These are phyloP conservation scores for Pinna nobilis DNA, from an alignment of 1,140 invertebrate species.

Conservation along the genomic window DNA sequence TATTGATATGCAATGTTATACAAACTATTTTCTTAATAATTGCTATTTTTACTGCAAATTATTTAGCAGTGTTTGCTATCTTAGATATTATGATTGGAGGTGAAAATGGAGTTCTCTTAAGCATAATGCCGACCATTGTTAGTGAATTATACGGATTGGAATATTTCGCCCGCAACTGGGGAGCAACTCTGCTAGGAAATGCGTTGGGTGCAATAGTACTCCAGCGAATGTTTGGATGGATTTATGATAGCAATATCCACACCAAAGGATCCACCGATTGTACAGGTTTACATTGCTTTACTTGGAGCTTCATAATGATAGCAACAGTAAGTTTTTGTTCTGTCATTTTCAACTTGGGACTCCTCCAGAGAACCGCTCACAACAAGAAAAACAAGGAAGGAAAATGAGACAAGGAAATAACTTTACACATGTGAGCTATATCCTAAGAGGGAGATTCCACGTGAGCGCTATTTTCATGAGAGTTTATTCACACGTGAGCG, in stretches of 20 bases:
- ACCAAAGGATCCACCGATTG: conserved; percentile 44
- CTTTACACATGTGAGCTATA: no score
- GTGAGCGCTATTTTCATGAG: no score
- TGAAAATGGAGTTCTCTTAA: conserved; percentile 65
- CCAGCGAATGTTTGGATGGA: conserved; percentile 54
- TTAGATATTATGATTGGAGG: conserved; percentile 53
- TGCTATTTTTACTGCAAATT: conserved; percentile 54
- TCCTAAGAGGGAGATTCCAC: no score
- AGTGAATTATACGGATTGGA: conserved; percentile 65
- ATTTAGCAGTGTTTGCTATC: conserved; percentile 47
- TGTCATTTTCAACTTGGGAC: conserved; percentile 50
- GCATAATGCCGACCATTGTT: conserved; percentile 62
- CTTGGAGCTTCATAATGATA: conserved; percentile 56
- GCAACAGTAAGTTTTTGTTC: conserved; percentile 53
- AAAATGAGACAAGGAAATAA: no score
- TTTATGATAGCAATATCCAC: conserved; percentile 53
- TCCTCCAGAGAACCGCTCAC: conserved; percentile 39
- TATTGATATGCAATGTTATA: conserved; percentile 49
- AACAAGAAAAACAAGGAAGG: conserved; percentile 22
- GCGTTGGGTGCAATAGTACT: conserved; percentile 53
- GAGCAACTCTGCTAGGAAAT: conserved; percentile 59
- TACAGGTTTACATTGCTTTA: conserved; percentile 57
- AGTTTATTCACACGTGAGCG: no score
- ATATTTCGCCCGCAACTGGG: conserved; percentile 66
- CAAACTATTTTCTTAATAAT: conserved; percentile 56